These are phyloP conservation scores for Alouatta palliata DNA, from an alignment of 2,113 vertebrate species.

Conservation along the genomic window DNA sequence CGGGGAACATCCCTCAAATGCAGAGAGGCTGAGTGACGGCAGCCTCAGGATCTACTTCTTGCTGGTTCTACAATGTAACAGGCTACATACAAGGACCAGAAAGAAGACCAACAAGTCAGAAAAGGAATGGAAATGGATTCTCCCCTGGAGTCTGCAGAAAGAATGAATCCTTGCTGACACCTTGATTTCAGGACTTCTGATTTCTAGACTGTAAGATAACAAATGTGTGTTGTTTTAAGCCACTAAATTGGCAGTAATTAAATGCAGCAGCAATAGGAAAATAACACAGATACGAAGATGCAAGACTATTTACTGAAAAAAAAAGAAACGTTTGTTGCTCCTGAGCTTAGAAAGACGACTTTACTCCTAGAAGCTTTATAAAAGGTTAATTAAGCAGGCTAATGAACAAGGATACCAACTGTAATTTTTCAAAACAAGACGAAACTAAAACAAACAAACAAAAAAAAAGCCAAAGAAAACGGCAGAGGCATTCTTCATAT, in stretches of 20 bases:
- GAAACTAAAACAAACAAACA: neutral
- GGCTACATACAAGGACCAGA: neutral
- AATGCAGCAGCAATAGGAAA: neutral
- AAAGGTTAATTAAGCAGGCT: neutral
- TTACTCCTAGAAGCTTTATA: neutral
- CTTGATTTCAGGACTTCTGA: neutral
- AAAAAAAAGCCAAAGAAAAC: neutral
- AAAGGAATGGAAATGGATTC: neutral
- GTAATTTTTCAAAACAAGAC: neutral
- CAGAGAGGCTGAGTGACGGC: neutral
- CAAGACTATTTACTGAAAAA: neutral
- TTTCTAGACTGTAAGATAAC: neutral
- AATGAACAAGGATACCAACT: neutral
- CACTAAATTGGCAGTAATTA: neutral
- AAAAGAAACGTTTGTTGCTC: neutral
- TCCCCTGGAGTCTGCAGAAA: neutral
- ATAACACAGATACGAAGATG: neutral
- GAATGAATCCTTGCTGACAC: accelerated
- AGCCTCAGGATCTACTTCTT: accelerated
- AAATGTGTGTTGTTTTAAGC: neutral
- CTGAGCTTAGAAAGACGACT: neutral
- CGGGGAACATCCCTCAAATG: neutral
- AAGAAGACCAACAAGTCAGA: neutral
- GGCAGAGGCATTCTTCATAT: neutral
- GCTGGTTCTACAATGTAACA: neutral